phyloP scores from a whole-genome alignment of 2,888 invertebrate genomes.

The Abrostola triplasia region DNA sequence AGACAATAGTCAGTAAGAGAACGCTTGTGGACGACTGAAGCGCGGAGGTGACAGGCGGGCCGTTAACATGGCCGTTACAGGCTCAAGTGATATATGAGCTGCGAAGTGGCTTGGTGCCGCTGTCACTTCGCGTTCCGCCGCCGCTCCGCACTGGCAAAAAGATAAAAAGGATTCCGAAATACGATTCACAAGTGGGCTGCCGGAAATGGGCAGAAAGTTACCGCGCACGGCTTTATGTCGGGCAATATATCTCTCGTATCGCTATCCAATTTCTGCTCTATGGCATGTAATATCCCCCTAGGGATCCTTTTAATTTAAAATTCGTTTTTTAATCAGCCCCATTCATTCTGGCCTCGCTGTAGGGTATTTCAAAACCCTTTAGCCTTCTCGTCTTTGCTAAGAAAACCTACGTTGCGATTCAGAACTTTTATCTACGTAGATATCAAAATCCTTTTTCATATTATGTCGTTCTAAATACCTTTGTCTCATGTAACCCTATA shows the following conservation, averaged over 20 bases:
- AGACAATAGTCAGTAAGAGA: slow-evolving; percentile 65
- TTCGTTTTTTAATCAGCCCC: slow-evolving; percentile 78
- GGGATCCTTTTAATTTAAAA: slow-evolving; percentile 82
- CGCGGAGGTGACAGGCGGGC: slow-evolving; percentile 83
- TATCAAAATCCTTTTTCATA: background rate
- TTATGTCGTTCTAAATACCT: background rate
- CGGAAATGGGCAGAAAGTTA: slow-evolving; percentile 86
- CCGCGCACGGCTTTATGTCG: slow-evolving; percentile 84
- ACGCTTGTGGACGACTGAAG: slow-evolving; percentile 73
- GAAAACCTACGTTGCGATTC: slow-evolving; percentile 3
- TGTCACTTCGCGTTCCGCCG: slow-evolving; percentile 83
- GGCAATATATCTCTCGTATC: slow-evolving; percentile 86
- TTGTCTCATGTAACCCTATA: background rate
- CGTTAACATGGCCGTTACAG: slow-evolving; percentile 84
- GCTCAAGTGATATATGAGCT: slow-evolving; percentile 86
- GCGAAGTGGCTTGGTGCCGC: slow-evolving; percentile 85
- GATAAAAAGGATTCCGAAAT: slow-evolving; percentile 87
- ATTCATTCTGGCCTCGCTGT: slow-evolving; percentile 73
- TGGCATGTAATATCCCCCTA: slow-evolving; percentile 84
- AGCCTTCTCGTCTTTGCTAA: slow-evolving; percentile 24
- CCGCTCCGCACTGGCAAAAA: slow-evolving; percentile 80
- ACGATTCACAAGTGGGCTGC: slow-evolving; percentile 87
- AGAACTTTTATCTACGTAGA: background rate
- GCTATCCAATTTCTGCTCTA: slow-evolving; percentile 87
- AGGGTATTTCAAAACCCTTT: slow-evolving; percentile 26